Evolutionary conservation across 2,113 vertebrate genomes (phyloP).

Genomic region (Marmota flaviventris): DNA sequence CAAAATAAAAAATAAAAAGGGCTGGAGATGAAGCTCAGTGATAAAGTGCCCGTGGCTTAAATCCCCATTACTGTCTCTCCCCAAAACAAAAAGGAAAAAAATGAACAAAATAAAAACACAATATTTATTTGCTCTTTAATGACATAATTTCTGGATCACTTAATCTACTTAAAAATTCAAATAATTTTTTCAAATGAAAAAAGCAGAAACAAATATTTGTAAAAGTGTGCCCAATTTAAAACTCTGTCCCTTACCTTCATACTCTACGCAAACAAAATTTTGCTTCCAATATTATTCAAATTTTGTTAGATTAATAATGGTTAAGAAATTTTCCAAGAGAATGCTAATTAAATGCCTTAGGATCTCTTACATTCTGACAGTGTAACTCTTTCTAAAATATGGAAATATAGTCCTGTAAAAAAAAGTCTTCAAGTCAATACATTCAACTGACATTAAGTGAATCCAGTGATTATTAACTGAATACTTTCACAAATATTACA

Average conservation of each 20-base stretch:
- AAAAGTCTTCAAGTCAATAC: neutral
- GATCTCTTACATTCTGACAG: neutral
- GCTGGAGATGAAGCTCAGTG: too few species aligned
- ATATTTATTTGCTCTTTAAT: slow-evolving; percentile 4
- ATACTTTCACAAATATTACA: slow-evolving; percentile 3
- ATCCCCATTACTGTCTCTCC: too few species aligned
- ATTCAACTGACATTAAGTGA: neutral
- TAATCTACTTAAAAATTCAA: neutral
- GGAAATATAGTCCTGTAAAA: neutral
- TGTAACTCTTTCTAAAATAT: neutral
- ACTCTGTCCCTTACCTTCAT: neutral
- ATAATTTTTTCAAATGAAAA: neutral
- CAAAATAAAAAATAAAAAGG: too few species aligned
- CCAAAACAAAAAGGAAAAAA: slow-evolving; percentile 17
- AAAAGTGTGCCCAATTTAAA: neutral
- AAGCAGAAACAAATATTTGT: neutral
- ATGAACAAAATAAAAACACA: slow-evolving; percentile 23
- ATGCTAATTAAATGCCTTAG: neutral
- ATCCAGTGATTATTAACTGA: neutral
- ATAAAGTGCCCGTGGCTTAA: too few species aligned
- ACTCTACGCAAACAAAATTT: neutral
- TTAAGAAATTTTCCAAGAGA: neutral
- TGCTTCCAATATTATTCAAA: neutral
- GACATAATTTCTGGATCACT: neutral
- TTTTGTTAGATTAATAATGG: neutral